Percentiles rank a stretch among this genome's conserved stretches.
Evolutionary conservation across 2,888 invertebrate species (phyloP).

Genomic region (Synergus umbraculus): DNA sequence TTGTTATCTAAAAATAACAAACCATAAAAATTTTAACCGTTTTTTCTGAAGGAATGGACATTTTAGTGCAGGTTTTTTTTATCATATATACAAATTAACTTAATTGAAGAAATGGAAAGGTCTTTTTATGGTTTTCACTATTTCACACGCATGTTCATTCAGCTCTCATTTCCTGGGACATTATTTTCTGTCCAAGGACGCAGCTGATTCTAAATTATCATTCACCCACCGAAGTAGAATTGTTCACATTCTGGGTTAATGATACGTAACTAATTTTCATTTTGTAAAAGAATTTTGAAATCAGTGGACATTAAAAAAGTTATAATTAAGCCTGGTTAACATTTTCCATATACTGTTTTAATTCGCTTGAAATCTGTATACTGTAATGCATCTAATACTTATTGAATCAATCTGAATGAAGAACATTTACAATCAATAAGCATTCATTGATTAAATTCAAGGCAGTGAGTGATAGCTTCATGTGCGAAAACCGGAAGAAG

Average conservation of each 20-base stretch:
- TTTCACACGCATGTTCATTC: neutral
- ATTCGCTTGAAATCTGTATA: too few relatives aligned
- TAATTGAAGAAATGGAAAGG: neutral
- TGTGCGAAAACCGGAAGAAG: slow-evolving; percentile 44
- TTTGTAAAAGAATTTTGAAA: neutral
- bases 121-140: neutral
- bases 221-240: neutral
- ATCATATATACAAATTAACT: neutral
- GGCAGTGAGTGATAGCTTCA: slow-evolving; percentile 18
- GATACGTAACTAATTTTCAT: neutral
- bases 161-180: slow-evolving; percentile 11
- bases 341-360: neutral
- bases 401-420: neutral
- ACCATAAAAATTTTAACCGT: too few relatives aligned
- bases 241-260: neutral
- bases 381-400: too few relatives aligned
- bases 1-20: too few relatives aligned
- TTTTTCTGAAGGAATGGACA: too few relatives aligned
- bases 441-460: slow-evolving; percentile 36
- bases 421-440: neutral
- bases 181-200: neutral
- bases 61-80: neutral
- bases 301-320: neutral
- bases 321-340: neutral
- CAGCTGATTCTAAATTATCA: neutral